phyloP scores from a whole-genome alignment of 2,113 vertebrate genomes.

The Dicrurus megarhynchus region DNA sequence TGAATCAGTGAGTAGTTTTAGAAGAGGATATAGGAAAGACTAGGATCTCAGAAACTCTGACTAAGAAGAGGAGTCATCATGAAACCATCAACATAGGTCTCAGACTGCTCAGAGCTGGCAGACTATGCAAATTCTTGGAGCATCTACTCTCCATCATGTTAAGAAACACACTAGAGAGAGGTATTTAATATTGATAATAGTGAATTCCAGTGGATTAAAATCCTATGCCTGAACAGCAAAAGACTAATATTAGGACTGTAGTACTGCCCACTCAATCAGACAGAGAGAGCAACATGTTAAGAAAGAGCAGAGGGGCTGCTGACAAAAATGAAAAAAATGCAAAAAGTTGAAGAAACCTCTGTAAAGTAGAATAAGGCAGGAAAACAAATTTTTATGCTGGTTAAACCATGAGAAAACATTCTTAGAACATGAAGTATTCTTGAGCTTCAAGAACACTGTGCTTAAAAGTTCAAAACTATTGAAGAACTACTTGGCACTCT shows the following conservation, averaged over 20 bases:
- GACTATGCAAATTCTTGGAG: not conserved
- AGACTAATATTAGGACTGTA: not conserved
- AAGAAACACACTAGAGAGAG: not conserved
- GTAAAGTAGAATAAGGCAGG: not conserved
- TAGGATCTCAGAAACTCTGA: not conserved
- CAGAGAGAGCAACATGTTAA: not conserved
- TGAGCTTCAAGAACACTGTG: not conserved
- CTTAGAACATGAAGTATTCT: not conserved
- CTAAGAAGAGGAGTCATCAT: not conserved
- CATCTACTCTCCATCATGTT: not conserved
- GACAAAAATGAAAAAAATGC: not conserved
- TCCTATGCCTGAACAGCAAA: not conserved
- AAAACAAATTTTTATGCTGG: not conserved
- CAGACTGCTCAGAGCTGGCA: not conserved
- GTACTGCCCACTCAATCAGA: not conserved
- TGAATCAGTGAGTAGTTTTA: not conserved
- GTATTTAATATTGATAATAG: not conserved
- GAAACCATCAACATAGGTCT: not conserved
- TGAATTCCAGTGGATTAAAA: not conserved
- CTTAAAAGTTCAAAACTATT: not conserved
- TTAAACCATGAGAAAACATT: not conserved
- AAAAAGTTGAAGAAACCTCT: fast-evolving
- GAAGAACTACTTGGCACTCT: not conserved
- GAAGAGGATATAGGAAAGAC: not conserved
- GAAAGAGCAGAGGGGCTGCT: not conserved